Evolutionary conservation across 2,888 invertebrate genomes (phyloP).

Genomic region (Hipparchia semele): DNA sequence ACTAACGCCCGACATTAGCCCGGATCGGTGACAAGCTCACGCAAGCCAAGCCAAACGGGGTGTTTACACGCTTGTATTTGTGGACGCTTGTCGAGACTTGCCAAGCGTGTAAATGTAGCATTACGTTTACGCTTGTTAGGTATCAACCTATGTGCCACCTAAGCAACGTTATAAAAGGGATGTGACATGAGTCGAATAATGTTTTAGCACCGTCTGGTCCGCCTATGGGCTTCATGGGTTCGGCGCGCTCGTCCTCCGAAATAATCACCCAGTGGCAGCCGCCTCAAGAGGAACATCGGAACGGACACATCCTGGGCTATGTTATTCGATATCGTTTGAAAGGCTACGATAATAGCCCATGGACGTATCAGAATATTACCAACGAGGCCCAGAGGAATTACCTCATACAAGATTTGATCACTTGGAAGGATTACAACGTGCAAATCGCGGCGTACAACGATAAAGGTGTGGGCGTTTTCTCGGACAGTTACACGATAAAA

Average conservation of each 20-base stretch:
- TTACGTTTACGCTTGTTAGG: neutral
- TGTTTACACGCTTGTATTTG: too few relatives aligned
- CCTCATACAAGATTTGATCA: constrained; percentile 95
- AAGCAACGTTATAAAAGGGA: neutral
- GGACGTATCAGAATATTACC: constrained; percentile 95
- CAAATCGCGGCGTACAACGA: constrained; percentile 99
- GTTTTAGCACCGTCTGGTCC: constrained; percentile 96
- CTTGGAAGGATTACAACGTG: constrained; percentile 98
- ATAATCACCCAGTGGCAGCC: constrained; percentile 99
- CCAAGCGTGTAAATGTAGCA: too few relatives aligned
- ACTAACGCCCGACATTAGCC: too few relatives aligned
- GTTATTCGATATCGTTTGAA: constrained; percentile 94
- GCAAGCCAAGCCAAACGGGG: too few relatives aligned
- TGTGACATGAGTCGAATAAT: neutral
- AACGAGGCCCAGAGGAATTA: constrained; percentile 96
- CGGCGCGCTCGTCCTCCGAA: constrained; percentile 96
- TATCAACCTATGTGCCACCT: neutral
- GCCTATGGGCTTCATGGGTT: constrained; percentile 96
- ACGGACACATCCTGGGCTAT: constrained; percentile 97
- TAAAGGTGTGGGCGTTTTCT: constrained; percentile 97
- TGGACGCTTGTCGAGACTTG: too few relatives aligned
- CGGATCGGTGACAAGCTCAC: too few relatives aligned
- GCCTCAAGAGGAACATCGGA: constrained; percentile 96
- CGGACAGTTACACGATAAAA: constrained; percentile 95
- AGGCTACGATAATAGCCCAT: constrained; percentile 96